A percentile compares a stretch with the other conserved stretches of the same genome.
phyloP scores from a whole-genome alignment of 2,888 invertebrate genomes.

The Troides aeacus region DNA sequence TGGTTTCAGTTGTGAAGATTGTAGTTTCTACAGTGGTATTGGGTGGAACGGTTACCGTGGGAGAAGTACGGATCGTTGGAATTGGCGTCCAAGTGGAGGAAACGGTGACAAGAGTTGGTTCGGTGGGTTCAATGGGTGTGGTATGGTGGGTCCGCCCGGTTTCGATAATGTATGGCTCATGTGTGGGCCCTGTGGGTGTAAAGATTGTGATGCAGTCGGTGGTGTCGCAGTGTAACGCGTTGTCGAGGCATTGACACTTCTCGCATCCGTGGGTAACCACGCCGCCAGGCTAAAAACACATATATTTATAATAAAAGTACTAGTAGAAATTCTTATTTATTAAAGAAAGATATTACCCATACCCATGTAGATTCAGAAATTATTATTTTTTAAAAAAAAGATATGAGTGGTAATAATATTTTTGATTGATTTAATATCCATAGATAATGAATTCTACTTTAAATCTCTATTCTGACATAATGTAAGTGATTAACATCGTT shows the following conservation, averaged over 20 bases:
- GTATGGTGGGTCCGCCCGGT: conserved; percentile 9
- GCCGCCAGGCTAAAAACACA: conserved; percentile 83
- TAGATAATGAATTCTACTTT: too few relatives aligned
- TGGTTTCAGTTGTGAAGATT: conserved; percentile 12
- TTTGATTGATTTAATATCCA: too few relatives aligned
- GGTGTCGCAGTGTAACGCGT: conserved; percentile 85
- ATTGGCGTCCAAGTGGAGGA: conserved; percentile 16
- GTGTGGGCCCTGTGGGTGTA: conserved; percentile 42
- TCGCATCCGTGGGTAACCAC: conserved; percentile 82
- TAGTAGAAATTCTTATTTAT: neutral
- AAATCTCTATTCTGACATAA: too few relatives aligned
- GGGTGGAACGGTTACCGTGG: conserved; percentile 16
- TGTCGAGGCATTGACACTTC: conserved; percentile 89
- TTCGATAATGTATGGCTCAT: conserved; percentile 41
- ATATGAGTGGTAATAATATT: too few relatives aligned
- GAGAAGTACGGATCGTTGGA: conserved; percentile 5
- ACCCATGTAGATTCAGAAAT: too few relatives aligned
- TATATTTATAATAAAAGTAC: neutral
- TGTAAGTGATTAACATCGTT: too few relatives aligned
- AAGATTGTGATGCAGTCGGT: conserved; percentile 63
- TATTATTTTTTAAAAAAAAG: too few relatives aligned
- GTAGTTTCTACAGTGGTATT: conserved; percentile 22
- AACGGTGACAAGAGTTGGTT: conserved; percentile 18
- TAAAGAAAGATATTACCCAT: too few relatives aligned
- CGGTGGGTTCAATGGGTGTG: conserved; percentile 21